Conservation (phyloP, 2,888 invertebrate genomes). For the Orchestes rusci region DNA sequence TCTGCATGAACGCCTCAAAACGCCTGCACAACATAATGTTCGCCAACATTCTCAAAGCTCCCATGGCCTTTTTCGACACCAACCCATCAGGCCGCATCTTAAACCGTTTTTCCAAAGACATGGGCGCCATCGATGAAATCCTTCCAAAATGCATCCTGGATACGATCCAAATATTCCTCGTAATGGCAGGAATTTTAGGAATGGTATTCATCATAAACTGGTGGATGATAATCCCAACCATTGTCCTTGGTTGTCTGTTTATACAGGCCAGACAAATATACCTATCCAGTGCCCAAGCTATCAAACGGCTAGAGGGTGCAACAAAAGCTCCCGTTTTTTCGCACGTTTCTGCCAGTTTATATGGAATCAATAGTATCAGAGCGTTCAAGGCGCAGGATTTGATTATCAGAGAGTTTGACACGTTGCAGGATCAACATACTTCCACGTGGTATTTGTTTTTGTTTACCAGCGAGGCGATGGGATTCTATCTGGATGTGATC, state of each 20-base stretch:
- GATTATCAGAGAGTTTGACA: slow-evolving; percentile 69
- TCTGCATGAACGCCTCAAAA: slow-evolving; percentile 68
- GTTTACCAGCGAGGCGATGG: slow-evolving; percentile 55
- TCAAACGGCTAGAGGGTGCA: slow-evolving; percentile 57
- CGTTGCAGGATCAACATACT: slow-evolving; percentile 52
- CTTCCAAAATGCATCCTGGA: slow-evolving; percentile 60
- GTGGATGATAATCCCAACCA: slow-evolving; percentile 57
- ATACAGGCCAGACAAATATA: slow-evolving; percentile 59
- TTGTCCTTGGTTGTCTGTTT: slow-evolving; percentile 57
- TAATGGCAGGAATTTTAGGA: slow-evolving; percentile 48
- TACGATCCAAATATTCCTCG: slow-evolving; percentile 58
- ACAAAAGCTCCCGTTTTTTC: slow-evolving; percentile 80
- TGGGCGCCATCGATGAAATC: slow-evolving; percentile 69
- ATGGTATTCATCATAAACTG: slow-evolving; percentile 62
- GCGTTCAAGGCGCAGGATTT: slow-evolving; percentile 66
- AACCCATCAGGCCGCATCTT: slow-evolving; percentile 78
- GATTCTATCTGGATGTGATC: slow-evolving; percentile 58
- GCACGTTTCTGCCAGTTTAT: slow-evolving; percentile 78
- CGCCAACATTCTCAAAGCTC: slow-evolving; percentile 61
- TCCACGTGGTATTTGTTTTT: slow-evolving; percentile 56
- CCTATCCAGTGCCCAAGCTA: slow-evolving; percentile 61
- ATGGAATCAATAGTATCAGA: slow-evolving; percentile 81
- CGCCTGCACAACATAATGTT: slow-evolving; percentile 75
- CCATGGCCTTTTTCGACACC: slow-evolving; percentile 76
- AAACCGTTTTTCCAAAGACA: slow-evolving; percentile 80